Evolutionary conservation across 2,113 vertebrate species (phyloP).

Genomic region (Crotophaga sulcirostris): DNA sequence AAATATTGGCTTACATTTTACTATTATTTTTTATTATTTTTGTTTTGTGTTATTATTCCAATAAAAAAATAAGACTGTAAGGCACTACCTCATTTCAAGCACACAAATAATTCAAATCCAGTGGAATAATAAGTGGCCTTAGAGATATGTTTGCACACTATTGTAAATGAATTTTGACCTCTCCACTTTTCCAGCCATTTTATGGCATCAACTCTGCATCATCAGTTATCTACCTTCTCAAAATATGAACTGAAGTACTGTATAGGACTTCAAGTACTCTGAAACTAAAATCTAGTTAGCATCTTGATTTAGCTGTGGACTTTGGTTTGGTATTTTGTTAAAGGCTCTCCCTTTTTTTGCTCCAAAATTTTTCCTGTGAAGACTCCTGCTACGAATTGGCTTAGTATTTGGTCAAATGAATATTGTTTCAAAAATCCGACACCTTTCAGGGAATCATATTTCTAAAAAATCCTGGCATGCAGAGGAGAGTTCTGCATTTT

Average conservation of each 20-base stretch:
- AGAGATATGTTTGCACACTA: not conserved
- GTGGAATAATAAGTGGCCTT: not conserved
- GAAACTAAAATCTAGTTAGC: not conserved
- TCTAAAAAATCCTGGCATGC: not conserved
- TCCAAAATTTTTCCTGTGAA: not conserved
- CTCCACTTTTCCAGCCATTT: not conserved
- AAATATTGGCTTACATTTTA: not conserved
- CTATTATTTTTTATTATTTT: not conserved
- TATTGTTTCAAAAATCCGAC: not conserved
- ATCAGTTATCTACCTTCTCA: not conserved
- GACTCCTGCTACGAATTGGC: not conserved
- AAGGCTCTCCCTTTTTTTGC: not conserved
- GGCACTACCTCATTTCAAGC: not conserved
- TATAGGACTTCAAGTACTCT: not conserved
- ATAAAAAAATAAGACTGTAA: not conserved
- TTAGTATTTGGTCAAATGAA: not conserved
- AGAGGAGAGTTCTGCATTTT: not conserved
- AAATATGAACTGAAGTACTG: not conserved
- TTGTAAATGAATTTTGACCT: not conserved
- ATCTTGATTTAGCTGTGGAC: not conserved
- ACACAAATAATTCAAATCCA: not conserved
- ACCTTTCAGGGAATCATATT: not conserved
- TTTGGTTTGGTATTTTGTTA: not conserved
- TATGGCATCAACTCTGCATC: not conserved
- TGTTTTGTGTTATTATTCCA: not conserved